Percentiles rank a stretch among this genome's conserved stretches.
Conservation (phyloP, 1,140 invertebrate species). For the Tetragnatha versicolor region DNA sequence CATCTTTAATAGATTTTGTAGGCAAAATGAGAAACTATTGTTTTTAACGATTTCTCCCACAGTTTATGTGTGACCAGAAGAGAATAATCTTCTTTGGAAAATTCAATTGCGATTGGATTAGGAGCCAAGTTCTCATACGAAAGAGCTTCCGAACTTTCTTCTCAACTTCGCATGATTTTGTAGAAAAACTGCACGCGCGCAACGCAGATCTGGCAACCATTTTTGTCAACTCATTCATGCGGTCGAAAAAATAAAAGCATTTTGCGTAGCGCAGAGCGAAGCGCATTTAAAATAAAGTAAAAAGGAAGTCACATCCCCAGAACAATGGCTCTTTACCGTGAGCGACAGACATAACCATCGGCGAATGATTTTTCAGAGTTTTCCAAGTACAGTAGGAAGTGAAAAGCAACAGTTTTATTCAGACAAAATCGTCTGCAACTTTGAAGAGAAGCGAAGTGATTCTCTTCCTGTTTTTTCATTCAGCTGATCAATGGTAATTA, state of each 20-base stretch:
- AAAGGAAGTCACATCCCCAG: neutral
- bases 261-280: constrained; percentile 25
- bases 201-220: too few relatives aligned
- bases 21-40: constrained; percentile 8
- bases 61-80: neutral
- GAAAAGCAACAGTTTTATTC: neutral
- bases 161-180: too few relatives aligned
- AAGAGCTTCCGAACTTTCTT: too few relatives aligned
- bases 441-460: neutral
- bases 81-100: neutral
- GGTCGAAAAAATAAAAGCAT: constrained; percentile 21
- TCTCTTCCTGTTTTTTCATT: neutral
- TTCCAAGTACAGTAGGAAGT: constrained; percentile 1
- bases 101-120: too few relatives aligned
- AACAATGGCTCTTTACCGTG: constrained; percentile 40
- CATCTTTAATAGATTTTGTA: too few relatives aligned
- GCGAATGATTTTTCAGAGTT: constrained; percentile 4
- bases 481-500: too few relatives aligned
- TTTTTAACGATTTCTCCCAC: neutral
- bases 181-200: too few relatives aligned
- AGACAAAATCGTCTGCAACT: constrained; percentile 7
- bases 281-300: constrained; percentile 26
- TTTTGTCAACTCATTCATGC: neutral
- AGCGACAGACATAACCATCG: constrained; percentile 8
- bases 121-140: too few relatives aligned